Evolutionary conservation across 2,888 invertebrate species (phyloP).

Genomic region (Acleris emargana): DNA sequence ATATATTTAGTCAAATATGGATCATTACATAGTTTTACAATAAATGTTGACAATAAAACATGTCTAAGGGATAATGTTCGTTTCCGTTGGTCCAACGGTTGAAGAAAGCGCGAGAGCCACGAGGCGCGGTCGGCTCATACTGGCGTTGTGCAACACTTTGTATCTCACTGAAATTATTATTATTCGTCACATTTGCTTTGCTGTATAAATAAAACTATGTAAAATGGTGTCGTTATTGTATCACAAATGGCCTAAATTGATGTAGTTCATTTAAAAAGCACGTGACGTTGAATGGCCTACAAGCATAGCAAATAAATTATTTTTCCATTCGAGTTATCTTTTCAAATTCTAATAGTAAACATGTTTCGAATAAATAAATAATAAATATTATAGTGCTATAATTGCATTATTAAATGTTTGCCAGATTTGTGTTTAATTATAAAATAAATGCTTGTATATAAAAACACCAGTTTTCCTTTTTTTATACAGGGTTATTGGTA

Average conservation of each 20-base stretch:
- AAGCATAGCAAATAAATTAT: conserved; percentile 52
- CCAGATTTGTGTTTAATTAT: conserved; percentile 80
- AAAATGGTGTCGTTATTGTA: conserved; percentile 42
- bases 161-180: conserved; percentile 49
- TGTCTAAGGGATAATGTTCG: conserved; percentile 4
- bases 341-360: conserved; percentile 71
- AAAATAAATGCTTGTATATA: conserved; percentile 83
- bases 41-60: conserved; percentile 30
- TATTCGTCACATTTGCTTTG: conserved; percentile 56
- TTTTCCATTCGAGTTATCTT: conserved; percentile 51
- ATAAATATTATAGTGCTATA: conserved; percentile 72
- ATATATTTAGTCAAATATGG: conserved; percentile 16
- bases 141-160: conserved; percentile 20
- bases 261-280: conserved; percentile 46
- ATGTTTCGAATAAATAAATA: conserved; percentile 71
- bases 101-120: neutral
- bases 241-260: conserved; percentile 54
- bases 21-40: conserved; percentile 22
- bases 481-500: no score
- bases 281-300: conserved; percentile 54
- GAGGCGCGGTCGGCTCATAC: neutral
- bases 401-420: conserved; percentile 82
- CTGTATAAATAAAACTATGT: conserved; percentile 47
- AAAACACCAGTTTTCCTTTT: conserved; percentile 41
- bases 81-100: no score